A percentile compares a stretch with the other conserved stretches of the same genome.
phyloP scores from a whole-genome alignment of 2,113 vertebrate genomes.

The Panthera tigris region DNA sequence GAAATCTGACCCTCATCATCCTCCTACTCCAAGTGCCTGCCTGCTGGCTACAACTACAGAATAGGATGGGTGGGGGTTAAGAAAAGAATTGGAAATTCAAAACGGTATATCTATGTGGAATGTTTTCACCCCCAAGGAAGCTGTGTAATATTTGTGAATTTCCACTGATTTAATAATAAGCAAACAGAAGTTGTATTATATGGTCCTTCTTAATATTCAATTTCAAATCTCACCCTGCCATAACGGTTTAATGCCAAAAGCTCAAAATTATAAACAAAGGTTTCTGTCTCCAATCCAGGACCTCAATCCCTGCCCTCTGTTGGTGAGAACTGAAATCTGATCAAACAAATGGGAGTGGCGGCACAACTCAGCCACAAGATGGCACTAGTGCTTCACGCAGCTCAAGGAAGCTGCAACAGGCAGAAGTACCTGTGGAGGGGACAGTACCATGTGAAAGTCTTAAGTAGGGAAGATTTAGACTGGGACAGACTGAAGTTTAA shows the following conservation, averaged over 20 bases:
- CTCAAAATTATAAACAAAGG: neutral
- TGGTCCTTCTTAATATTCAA: neutral
- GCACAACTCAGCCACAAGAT: neutral
- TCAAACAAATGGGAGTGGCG: neutral
- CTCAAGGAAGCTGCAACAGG: accelerated
- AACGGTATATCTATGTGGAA: neutral
- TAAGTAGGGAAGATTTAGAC: neutral
- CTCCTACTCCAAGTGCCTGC: too few species aligned
- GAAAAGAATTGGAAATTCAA: neutral
- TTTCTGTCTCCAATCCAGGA: neutral
- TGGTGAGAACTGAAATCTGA: neutral
- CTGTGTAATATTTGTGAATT: neutral
- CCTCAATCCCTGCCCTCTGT: neutral
- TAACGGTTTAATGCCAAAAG: neutral
- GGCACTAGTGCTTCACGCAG: slow-evolving; percentile 23
- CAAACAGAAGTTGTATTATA: neutral
- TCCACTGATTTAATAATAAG: neutral
- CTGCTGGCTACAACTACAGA: neutral
- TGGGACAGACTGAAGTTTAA: neutral
- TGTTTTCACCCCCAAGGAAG: neutral
- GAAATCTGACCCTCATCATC: too few species aligned
- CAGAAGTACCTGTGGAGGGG: accelerated
- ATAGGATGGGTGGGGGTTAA: neutral
- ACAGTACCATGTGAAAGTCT: accelerated
- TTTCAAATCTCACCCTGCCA: neutral